Base-by-base conservation (phyloP, 2,797 vertebrate genomes). In the Linurgus olivaceus region DNA sequence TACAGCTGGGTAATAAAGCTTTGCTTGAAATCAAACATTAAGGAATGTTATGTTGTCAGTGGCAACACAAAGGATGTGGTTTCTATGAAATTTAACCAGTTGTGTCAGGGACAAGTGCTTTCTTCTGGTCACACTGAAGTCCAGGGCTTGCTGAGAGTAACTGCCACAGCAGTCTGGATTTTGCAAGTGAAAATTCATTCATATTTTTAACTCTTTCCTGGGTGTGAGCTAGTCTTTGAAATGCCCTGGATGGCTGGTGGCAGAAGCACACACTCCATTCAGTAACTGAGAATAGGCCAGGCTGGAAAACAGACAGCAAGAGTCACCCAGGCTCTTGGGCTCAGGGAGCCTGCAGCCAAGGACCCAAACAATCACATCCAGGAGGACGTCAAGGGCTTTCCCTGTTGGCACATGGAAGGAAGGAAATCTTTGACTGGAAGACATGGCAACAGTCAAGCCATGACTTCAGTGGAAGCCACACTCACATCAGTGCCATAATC, bases 21-120 rank as follows among this genome's bases (percentile, higher is more conserved):
- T 37, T 5, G 2, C 95, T 93, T 78, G 73, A 97, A 96, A 94
- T 96, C 48, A 93, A 94, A 95, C 23, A 6, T 84, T 91, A 93
- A 93, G 85, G 94, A 95, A 94, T 94, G 91, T 95, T 96, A 90
- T 51, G 93, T 94, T 94, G 89, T 91, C 91, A 88, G 55, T 84
- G 80, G 90, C 86, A 96, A 96, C 95, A 90, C n/a, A 78, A 93
- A 94, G 93, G 90, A 96, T 94, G 94, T 94, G 79, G 94, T 94
- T 96, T 96, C 82, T 93, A 66, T 25, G 58, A 94, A 94, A 90
- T 94, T 93, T 94, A 96, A 96, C 93, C 89, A 93, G 42, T 94
- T 93, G 42, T 81, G 35, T 78, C 67, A 76, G 82, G 81, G 76
- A 86, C 85, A 96, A 81, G 54, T 73, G 62, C 48, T 70, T 88